phyloP scores from a whole-genome alignment of 2,888 invertebrate species.

The Eilema caniola region DNA sequence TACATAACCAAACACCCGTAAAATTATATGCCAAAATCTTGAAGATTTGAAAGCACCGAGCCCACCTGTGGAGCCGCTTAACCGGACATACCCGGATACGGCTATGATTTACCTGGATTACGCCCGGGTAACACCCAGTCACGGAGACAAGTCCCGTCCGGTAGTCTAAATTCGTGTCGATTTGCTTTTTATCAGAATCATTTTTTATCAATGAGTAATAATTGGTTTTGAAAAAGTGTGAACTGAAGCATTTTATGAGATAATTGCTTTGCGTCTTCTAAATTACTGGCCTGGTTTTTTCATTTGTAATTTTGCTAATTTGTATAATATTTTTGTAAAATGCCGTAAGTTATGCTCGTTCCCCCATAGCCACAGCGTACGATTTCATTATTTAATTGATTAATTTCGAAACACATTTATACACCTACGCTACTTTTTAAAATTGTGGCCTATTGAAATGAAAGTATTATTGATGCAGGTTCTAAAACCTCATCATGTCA shows the following conservation, averaged over 20 bases:
- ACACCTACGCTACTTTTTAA: no score
- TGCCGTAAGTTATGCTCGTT: no score
- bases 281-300: no score
- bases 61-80: constrained; percentile 48
- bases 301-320: no score
- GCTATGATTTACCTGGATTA: constrained; percentile 49
- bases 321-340: no score
- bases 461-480: no score
- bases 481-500: no score
- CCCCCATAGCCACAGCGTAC: no score
- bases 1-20: constrained; percentile 14
- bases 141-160: constrained; percentile 33
- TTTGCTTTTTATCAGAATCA: constrained; percentile 35
- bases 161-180: constrained; percentile 29
- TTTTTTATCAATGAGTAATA: not conserved
- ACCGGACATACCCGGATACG: constrained; percentile 38
- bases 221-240: not conserved
- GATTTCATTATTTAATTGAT: not conserved
- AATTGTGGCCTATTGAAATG: no score
- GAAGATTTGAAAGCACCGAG: constrained; percentile 23
- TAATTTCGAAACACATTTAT: no score
- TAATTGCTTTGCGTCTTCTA: no score
- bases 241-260: not conserved
- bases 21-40: constrained; percentile 35
- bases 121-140: constrained; percentile 41